Evolutionary conservation across 1,140 invertebrate species (phyloP), one percentile per base, ranked within the genome.

Genomic region (Trichonephila clavipes): DNA sequence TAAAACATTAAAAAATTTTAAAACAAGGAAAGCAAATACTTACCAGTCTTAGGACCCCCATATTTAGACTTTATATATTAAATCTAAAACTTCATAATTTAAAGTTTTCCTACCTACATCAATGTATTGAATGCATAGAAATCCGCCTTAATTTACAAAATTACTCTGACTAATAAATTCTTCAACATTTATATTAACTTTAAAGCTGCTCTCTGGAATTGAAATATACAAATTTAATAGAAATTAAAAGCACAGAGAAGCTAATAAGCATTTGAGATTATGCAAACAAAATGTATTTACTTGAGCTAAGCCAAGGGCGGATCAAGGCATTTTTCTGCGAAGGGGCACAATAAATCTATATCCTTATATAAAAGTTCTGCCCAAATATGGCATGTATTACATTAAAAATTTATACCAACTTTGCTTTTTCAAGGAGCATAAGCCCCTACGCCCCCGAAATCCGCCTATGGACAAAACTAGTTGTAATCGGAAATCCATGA

Each of bases 231-330:
- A 28, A 40, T 77, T 77, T 77, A 77, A 0, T 19, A 64, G 62
- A 64, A 77, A 77, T 40, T 34, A 77, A 34, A 77, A 40, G 72
- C 72, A 77, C 72, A 34, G 72, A 77, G 28, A 69, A 77, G 72
- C 72, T 62, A 77, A 40, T 77, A 77, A 77, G 72, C 72, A 77
- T 34, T 77, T 77, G 72, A 77, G 72, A 77, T 77, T 77, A 77
- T 77, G 72, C 72, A 77, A 40, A 77, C 14, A 12, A 51, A 51
- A 10, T 10, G 51, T 51, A 40, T 40, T 40, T 40, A 40, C 34
- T 40, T 40, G 34, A 64, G 16, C 51, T 51, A 51, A 51, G 4
- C 10, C 51, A 51, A 51, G 51, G 51, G 10, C 51, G 51, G 51
- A 12, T 51, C 10, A 51, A 51, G 7, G 10, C 7, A 10, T 51